Base-by-base conservation (phyloP, 2,888 invertebrate genomes). In the Ligdia adustata region DNA sequence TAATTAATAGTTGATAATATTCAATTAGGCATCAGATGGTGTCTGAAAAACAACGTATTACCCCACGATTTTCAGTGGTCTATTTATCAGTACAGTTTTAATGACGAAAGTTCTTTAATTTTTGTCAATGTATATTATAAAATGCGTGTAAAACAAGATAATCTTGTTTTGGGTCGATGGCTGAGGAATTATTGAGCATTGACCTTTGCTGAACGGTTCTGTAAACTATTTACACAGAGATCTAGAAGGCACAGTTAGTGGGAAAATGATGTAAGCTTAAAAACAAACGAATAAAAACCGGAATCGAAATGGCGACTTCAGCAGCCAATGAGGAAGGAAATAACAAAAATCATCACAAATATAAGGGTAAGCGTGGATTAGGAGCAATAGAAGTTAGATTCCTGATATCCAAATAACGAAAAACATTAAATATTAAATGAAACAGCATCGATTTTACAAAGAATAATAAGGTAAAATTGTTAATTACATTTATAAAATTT, bases 181-280 rank as follows among this genome's bases (percentile, higher is more conserved):
- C 37, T 11, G n/a, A 13, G 37, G n/a, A 14, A 37, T 9, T 22
- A 37, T 16, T 11, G 27, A 27, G 37, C 27, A 16, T 27, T 27
- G 37, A 37, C 15, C 15, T 27, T 28, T 15, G 49, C 58, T 58
- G 57, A 44, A 42, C 57, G 55, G 62, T 62, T 62, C 39, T 48
- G 57, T 62, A 72, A 78, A 71, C 66, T 81, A 84, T 80, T 73
- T 83, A 84, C 70, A 76, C 62, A 73, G 76, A 79, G 79, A 82
- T 79, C 79, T 86, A 87, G 88, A 89, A 88, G 89, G 87, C 88
- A 89, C 87, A 83, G 82, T 85, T 52, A 81, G 81, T 83, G 75
- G 78, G 69, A 64, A 73, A 79, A 75, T 63, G 44, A 69, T 59
- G 60, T 62, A 66, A 70, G 48, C 26, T 39, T 11, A 42, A 38